A percentile compares a stretch with the other conserved stretches of the same genome.
Evolutionary conservation across 2,113 vertebrate genomes (phyloP).

Genomic region (Nannospalax galili): DNA sequence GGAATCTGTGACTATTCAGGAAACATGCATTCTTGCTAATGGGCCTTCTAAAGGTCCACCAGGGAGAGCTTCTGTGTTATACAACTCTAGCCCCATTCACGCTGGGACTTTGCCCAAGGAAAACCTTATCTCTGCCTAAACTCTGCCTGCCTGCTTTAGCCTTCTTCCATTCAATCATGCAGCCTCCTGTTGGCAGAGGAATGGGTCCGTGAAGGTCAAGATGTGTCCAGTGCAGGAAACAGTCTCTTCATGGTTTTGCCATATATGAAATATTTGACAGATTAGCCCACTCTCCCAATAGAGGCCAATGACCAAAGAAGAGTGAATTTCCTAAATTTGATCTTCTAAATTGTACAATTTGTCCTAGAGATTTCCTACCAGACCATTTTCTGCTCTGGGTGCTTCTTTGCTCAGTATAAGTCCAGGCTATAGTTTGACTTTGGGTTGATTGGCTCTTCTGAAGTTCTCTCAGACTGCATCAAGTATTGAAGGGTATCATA

Average conservation of each 20-base stretch:
- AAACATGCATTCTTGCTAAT: not conserved
- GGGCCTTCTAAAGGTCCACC: not conserved
- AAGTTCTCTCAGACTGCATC: not conserved
- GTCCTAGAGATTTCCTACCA: not conserved
- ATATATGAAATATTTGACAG: not conserved
- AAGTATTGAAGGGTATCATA: not conserved
- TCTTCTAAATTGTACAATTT: not conserved
- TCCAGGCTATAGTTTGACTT: not conserved
- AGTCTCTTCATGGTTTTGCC: not conserved
- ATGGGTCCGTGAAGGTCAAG: not conserved
- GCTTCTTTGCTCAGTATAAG: not conserved
- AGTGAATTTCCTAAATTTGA: not conserved
- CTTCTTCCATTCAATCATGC: not conserved
- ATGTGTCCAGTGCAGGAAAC: rapidly evolving
- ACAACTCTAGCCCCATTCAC: not conserved
- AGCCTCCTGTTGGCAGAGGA: too few species aligned
- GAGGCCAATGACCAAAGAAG: not conserved
- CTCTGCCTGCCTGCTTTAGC: not conserved
- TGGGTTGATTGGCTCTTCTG: not conserved
- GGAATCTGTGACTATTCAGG: not conserved
- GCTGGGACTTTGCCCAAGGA: not conserved
- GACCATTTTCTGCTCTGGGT: not conserved
- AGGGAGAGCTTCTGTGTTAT: not conserved
- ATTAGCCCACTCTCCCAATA: not conserved
- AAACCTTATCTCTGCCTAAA: not conserved